Percentiles rank a stretch among this genome's conserved stretches.
Conservation (phyloP, 2,888 invertebrate species). For the Cephus rjabovi region DNA sequence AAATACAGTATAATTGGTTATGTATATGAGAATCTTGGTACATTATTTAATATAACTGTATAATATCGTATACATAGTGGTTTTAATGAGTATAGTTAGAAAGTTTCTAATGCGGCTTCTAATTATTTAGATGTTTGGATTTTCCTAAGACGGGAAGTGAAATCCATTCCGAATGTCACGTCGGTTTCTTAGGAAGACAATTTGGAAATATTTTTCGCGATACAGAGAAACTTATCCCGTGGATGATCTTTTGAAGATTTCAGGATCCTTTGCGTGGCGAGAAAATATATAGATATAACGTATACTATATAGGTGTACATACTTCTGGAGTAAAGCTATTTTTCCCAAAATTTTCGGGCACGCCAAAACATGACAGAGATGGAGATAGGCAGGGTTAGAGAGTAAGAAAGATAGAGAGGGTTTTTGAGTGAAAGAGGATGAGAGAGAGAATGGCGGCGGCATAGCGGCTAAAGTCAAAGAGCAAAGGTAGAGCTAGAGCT, state of each 20-base stretch:
- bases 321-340: background rate
- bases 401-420: background rate
- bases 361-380: background rate
- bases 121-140: background rate
- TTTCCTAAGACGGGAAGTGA: background rate
- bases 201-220: background rate
- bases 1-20: background rate
- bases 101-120: background rate
- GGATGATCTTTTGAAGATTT: background rate
- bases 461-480: background rate
- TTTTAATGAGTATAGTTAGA: background rate
- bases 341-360: background rate
- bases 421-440: background rate
- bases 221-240: background rate
- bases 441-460: background rate
- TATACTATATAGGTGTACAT: background rate
- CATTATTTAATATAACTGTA: background rate
- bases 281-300: background rate
- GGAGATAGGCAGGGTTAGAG: background rate
- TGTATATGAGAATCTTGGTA: background rate
- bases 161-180: background rate
- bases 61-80: background rate
- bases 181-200: background rate
- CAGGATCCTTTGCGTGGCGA: background rate
- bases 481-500: background rate